These are phyloP conservation scores for Trichacis sp. DNA, from an alignment of 2,888 invertebrate species.

Conservation along the genomic window DNA sequence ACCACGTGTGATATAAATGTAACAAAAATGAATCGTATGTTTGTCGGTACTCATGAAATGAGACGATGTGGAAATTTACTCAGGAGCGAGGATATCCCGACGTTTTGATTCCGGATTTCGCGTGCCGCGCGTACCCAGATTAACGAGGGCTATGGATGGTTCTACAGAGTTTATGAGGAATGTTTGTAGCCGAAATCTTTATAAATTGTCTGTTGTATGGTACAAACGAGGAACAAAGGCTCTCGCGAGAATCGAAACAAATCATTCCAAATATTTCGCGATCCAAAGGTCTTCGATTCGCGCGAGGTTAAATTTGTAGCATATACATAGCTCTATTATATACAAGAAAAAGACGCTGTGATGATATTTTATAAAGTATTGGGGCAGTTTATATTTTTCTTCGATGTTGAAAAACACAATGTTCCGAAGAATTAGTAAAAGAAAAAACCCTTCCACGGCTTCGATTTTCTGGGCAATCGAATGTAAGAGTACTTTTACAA, in stretches of 20 bases:
- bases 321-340: slow-evolving; percentile 39
- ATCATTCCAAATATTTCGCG: background rate
- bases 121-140: slow-evolving; percentile 50
- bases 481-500: slow-evolving; percentile 7
- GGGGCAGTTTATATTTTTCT: too few relatives aligned
- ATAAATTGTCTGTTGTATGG: slow-evolving; percentile 46
- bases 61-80: too few relatives aligned
- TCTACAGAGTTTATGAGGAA: slow-evolving; percentile 52
- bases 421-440: slow-evolving; percentile 15
- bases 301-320: slow-evolving; percentile 49
- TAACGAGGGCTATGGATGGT: slow-evolving; percentile 57
- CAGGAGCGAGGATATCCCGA: too few relatives aligned
- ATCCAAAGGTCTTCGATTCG: slow-evolving; percentile 45
- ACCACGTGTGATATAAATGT: slow-evolving; percentile 31
- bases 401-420: too few relatives aligned
- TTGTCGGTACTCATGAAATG: too few relatives aligned
- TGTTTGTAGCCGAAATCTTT: slow-evolving; percentile 50
- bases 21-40: too few relatives aligned
- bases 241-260: background rate
- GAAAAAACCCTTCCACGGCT: slow-evolving; percentile 53
- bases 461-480: slow-evolving; percentile 54
- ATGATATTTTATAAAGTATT: slow-evolving; percentile 51
- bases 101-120: too few relatives aligned
- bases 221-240: slow-evolving; percentile 17
- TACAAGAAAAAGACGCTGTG: slow-evolving; percentile 53